Evolutionary conservation across 2,113 vertebrate species (phyloP), one percentile per base, ranked within the genome.

Genomic region (Pseudois nayaur): DNA sequence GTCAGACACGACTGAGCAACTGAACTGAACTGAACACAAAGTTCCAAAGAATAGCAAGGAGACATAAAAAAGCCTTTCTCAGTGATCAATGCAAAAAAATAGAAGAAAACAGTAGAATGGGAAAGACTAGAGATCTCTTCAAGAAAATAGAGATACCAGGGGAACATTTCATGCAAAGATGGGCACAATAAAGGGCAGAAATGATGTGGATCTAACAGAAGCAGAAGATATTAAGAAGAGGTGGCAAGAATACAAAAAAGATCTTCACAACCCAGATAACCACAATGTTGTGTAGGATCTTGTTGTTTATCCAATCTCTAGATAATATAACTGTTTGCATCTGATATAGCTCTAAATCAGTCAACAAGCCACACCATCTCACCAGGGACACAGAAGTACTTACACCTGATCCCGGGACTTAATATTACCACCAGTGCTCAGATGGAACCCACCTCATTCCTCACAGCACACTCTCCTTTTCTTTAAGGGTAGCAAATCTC

Each of bases 381-480:
- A 40, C 8, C 19, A 31, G 12, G 4, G 45, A 60, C 17, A 2
- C 17, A 8, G 2, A 13, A 43, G 48, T 23, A 27, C 15, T 31
- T 50, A 16, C 33, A 48, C 29, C 36, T 6, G 55, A 59, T 27
- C 12, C 57, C 19, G 27, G 31, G 57, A 21, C 21, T 6, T 3
- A 43, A n/a, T 33, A 57, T 25, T 25, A 27, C 6, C 16, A 27
- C 55, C 25, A 23, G 15, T 27, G 21, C 8, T 50, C 27, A 9
- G 19, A 6, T 0, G 2, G 62, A 36, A 50, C 13, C 45, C 12
- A 6, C 12, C 33, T 31, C 15, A 50, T 2, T 14, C n/a, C n/a
- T 84, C 48, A 48, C 5, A 13, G 40, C 64, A 78, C 3, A 6
- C 19, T 8, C 29, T 29, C 29, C 12, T 86, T 79, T 52, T 50